Evolutionary conservation across 2,797 vertebrate genomes (phyloP), one percentile per base, ranked within the genome.

Genomic region (Bryconaethiops microstoma): DNA sequence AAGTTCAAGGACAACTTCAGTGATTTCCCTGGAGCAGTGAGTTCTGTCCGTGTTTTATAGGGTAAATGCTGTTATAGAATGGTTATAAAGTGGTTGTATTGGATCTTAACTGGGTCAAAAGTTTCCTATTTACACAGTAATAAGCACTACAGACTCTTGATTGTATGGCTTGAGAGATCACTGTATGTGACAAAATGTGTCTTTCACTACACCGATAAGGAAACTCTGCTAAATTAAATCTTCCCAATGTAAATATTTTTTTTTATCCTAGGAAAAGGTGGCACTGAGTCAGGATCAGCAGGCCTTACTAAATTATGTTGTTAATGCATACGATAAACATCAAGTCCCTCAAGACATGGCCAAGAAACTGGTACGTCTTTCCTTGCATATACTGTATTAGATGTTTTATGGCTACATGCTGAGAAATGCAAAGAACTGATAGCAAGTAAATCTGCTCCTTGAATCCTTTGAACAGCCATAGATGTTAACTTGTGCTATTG

Each of bases 331-430:
- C 76, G 95, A 92, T 86, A 97, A 93, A 89, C 96, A 99, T 88
- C 94, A 95, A 82, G 96, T 99, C 89, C 97, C 98, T 86, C 96
- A 95, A 79, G 97, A 99, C 50, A 91, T 99, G 86, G 93, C 97
- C 73, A 98, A 96, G 91, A 97, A 97, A 89, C 93, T 99, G 90
- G 98, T 99, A 95, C 39, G 90, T 93, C 48, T 40, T 65, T 63
- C 2, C 25, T 29, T n/a, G 7, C 21, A 16, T 5, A 54, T 59
- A 48, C 29, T 45, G 2, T 29, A 29, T 74, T 29, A 29, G 5
- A 29, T 5, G 9, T 40, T 35, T 0, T 19, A 21, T n/a, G 45
- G 14, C 16, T 54, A 10, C 19, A 48, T 67, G 35, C 6, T 42
- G 3, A 14, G 17, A 9, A 68, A 67, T 29, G 60, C 2, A 23